Evolutionary conservation across 2,113 vertebrate genomes (phyloP).

Genomic region (Rhineura floridana): DNA sequence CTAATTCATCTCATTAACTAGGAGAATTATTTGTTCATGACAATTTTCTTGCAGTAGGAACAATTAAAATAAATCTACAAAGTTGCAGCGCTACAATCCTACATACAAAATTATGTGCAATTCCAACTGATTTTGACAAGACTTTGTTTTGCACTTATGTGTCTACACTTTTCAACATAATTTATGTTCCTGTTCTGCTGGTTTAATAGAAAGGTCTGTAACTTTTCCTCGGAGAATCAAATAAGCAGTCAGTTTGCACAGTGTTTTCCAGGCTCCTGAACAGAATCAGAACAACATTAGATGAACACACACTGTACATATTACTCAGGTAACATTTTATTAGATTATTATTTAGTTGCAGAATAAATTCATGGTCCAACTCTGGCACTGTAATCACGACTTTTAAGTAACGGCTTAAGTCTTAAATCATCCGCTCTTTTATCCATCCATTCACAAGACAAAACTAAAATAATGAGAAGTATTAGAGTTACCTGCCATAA

Average conservation of each 20-base stretch:
- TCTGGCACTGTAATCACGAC: not conserved
- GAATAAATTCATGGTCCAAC: not conserved
- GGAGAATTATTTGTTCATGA: not conserved
- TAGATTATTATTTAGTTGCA: not conserved
- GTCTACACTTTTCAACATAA: not conserved
- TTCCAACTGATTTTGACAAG: not conserved
- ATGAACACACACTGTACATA: not conserved
- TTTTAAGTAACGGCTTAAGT: not conserved
- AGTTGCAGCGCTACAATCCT: not conserved
- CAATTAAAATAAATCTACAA: not conserved
- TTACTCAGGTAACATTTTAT: slow-evolving; percentile 2
- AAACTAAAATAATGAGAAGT: not conserved
- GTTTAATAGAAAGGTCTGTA: not conserved
- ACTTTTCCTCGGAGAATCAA: not conserved
- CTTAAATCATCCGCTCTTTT: not conserved
- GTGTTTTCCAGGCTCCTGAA: not conserved
- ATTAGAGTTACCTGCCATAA: not conserved
- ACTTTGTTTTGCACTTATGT: not conserved
- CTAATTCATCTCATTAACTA: not conserved
- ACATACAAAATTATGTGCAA: not conserved
- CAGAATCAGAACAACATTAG: not conserved
- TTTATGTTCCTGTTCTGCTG: not conserved
- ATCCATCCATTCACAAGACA: not conserved
- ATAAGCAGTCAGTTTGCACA: not conserved
- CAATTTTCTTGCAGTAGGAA: not conserved